Percentiles rank a stretch among this genome's conserved stretches.
These are phyloP conservation scores for Rutpela maculata DNA, from an alignment of 2,888 invertebrate genomes.

Conservation along the genomic window DNA sequence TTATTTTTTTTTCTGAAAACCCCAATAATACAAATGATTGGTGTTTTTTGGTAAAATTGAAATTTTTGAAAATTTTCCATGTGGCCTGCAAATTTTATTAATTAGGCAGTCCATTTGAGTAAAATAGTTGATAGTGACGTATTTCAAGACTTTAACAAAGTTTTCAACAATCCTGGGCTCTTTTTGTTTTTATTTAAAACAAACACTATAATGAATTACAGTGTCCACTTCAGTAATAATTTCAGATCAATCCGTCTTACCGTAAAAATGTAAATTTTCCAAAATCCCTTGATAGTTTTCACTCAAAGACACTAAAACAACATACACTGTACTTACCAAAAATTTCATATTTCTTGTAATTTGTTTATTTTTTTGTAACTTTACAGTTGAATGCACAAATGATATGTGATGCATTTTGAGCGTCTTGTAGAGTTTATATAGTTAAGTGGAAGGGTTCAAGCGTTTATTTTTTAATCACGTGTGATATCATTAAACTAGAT, in stretches of 20 bases:
- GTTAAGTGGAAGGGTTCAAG: conserved; percentile 60
- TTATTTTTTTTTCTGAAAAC: too few species aligned
- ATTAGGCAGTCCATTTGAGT: too few species aligned
- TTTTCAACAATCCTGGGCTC: too few species aligned
- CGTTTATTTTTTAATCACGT: conserved; percentile 60
- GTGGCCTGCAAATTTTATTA: too few species aligned
- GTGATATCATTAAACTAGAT: conserved; percentile 61
- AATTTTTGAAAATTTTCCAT: too few species aligned
- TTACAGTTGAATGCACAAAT: conserved; percentile 53
- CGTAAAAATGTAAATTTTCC: background rate
- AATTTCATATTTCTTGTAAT: conserved; percentile 54
- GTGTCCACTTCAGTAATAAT: background rate
- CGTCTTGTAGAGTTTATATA: conserved; percentile 55
- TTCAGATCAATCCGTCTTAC: background rate
- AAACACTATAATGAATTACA: background rate
- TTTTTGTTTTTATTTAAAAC: background rate
- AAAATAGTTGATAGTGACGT: too few species aligned
- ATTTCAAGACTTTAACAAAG: too few species aligned
- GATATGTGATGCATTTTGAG: conserved; percentile 55
- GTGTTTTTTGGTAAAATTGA: too few species aligned
- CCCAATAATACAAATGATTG: too few species aligned
- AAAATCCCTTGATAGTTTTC: background rate
- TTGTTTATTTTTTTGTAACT: conserved; percentile 33
- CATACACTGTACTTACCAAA: conserved; percentile 55
- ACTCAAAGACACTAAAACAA: conserved; percentile 1